Conservation (phyloP, 2,113 vertebrate species). For the Xiphophorus hellerii region DNA sequence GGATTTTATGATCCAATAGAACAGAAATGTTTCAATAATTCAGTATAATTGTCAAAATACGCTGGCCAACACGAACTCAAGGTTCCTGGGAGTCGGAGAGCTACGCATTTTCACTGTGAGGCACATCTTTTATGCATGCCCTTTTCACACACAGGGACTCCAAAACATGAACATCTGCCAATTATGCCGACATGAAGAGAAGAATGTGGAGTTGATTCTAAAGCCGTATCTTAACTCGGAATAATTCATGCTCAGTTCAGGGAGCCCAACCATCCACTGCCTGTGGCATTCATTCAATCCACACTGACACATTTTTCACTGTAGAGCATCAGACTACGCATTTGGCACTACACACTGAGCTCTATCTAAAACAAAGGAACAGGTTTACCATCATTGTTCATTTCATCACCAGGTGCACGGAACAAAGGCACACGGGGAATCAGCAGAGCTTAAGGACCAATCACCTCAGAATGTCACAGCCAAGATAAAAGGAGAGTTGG, state of each 20-base stretch:
- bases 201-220: constrained; percentile 48
- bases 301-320: constrained; percentile 33
- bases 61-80: constrained; percentile 59
- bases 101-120: constrained; percentile 57
- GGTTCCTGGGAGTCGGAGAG: constrained; percentile 37
- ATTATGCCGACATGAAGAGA: constrained; percentile 64
- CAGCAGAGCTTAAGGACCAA: constrained; percentile 43
- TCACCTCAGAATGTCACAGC: constrained; percentile 63
- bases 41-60: constrained; percentile 58
- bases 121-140: constrained; percentile 74
- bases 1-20: constrained; percentile 37
- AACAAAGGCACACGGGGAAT: constrained; percentile 39
- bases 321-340: constrained; percentile 20
- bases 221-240: constrained; percentile 64
- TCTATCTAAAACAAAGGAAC: constrained; percentile 35
- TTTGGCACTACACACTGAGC: constrained; percentile 24
- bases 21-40: constrained; percentile 56
- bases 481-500: constrained; percentile 64
- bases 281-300: constrained; percentile 35
- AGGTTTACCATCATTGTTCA: constrained; percentile 40
- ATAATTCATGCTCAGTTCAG: constrained; percentile 63
- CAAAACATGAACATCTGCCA: constrained; percentile 73
- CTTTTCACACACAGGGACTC: constrained; percentile 59
- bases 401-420: constrained; percentile 46
- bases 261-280: constrained; percentile 31